phyloP scores from a whole-genome alignment of 1,140 invertebrate genomes.

The Zaprionus lachaisei region DNA sequence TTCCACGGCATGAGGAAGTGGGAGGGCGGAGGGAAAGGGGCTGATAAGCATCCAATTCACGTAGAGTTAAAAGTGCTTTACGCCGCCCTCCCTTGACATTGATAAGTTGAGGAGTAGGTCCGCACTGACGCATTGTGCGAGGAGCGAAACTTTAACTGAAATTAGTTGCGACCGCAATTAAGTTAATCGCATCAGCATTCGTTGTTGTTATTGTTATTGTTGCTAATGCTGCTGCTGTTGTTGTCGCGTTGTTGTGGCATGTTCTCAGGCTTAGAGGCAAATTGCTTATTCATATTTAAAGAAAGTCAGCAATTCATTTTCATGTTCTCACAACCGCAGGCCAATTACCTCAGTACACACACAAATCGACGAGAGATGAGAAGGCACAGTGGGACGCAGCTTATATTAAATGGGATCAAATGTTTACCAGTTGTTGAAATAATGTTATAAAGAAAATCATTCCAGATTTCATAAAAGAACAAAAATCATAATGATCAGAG shows the following conservation, averaged over 20 bases:
- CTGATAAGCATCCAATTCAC: conserved; percentile 49
- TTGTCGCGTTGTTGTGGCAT: conserved; percentile 23
- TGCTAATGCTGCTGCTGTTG: not conserved
- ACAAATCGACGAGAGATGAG: conserved; percentile 19
- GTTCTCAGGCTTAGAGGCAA: conserved; percentile 43
- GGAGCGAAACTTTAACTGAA: conserved; percentile 32
- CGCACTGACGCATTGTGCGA: conserved; percentile 33
- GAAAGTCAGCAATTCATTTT: conserved; percentile 56
- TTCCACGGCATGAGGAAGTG: not conserved
- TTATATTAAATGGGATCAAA: not conserved
- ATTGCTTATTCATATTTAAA: conserved; percentile 49
- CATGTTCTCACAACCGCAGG: conserved; percentile 44
- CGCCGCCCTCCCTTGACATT: conserved; percentile 50
- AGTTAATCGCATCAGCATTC: conserved; percentile 54
- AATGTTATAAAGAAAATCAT: not conserved
- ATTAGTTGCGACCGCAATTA: conserved; percentile 63
- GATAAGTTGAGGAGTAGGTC: conserved; percentile 17
- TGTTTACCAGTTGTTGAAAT: too few species aligned
- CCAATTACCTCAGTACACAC: conserved; percentile 34
- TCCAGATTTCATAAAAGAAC: not conserved
- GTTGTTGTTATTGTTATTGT: conserved; percentile 14
- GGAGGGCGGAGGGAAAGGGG: not conserved
- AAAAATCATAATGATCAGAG: too few species aligned
- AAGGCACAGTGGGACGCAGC: not conserved
- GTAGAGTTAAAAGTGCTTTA: conserved; percentile 29